phyloP scores from a whole-genome alignment of 2,113 vertebrate species.

The Eupsittula cactorum region DNA sequence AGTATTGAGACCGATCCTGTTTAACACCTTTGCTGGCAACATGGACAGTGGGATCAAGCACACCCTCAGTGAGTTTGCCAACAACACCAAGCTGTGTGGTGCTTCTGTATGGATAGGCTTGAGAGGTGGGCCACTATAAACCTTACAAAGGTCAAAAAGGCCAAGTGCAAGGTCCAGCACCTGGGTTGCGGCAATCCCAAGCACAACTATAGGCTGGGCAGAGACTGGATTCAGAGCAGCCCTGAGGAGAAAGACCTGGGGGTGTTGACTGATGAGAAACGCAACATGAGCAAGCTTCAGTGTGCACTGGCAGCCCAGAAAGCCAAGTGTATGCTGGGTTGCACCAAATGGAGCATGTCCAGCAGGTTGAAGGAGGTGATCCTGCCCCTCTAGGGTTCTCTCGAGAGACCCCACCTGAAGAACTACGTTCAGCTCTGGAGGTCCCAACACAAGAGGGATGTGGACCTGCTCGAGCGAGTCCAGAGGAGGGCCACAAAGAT shows the following conservation, averaged over 20 bases:
- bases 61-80: background rate
- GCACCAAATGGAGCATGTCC: background rate
- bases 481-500: background rate
- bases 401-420: background rate
- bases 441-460: background rate
- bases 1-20: background rate
- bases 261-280: background rate
- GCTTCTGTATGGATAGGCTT: background rate
- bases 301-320: background rate
- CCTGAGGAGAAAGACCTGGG: background rate
- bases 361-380: background rate
- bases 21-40: background rate
- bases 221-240: background rate
- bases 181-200: background rate
- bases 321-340: background rate
- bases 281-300: background rate
- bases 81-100: background rate
- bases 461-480: background rate
- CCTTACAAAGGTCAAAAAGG: background rate
- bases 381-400: background rate
- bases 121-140: background rate
- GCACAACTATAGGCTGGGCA: background rate
- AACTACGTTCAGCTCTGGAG: background rate
- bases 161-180: background rate
- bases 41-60: background rate